A percentile compares a stretch with the other conserved stretches of the same genome.
These are phyloP conservation scores for Bubo bubo DNA, from an alignment of 2,113 vertebrate species.

Conservation along the genomic window DNA sequence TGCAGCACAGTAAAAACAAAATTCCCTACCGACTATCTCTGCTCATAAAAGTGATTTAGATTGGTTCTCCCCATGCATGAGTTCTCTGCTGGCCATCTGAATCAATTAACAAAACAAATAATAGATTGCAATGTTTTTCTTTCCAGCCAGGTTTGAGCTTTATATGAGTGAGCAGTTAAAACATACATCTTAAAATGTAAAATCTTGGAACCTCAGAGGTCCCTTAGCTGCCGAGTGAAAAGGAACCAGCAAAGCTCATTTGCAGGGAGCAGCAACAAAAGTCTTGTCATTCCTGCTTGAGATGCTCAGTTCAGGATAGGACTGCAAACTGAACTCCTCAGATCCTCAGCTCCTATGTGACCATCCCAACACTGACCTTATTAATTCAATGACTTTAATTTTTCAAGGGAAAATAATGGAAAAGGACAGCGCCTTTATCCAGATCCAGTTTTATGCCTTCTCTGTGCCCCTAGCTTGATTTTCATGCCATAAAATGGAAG, in stretches of 20 bases:
- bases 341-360: not conserved
- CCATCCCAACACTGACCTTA: not conserved
- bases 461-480: not conserved
- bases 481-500: not conserved
- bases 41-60: slow-evolving; percentile 64
- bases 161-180: not conserved
- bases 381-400: not conserved
- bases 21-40: slow-evolving; percentile 29
- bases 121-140: slow-evolving; percentile 20
- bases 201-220: not conserved
- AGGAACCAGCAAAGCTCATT: not conserved
- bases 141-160: slow-evolving; percentile 30
- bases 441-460: not conserved
- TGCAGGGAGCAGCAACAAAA: not conserved
- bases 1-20: slow-evolving; percentile 30
- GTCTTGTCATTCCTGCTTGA: not conserved
- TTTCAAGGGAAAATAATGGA: not conserved
- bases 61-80: not conserved
- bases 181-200: not conserved
- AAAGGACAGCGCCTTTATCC: not conserved
- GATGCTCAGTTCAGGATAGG: not conserved
- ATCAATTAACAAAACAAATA: slow-evolving; percentile 62
- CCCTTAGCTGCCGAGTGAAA: not conserved
- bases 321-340: not conserved
- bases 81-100: slow-evolving; percentile 20